Percentiles rank a stretch among this genome's conserved stretches.
phyloP scores from a whole-genome alignment of 2,888 invertebrate genomes.

The Epinotia brunnichana region DNA sequence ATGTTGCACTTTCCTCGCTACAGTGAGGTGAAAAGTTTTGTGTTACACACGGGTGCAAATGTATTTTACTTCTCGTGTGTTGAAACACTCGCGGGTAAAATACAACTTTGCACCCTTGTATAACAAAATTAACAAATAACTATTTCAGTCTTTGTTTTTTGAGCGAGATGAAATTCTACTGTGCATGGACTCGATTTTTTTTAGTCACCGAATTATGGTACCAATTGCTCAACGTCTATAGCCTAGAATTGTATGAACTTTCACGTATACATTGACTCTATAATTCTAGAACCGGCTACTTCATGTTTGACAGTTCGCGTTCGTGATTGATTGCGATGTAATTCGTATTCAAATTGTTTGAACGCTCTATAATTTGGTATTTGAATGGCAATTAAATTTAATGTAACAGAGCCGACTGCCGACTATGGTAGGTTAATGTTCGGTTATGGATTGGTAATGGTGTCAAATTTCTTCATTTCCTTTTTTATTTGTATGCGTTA shows the following conservation, averaged over 20 bases:
- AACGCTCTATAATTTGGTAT: not conserved
- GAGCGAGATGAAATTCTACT: too few species aligned
- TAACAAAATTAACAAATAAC: too few species aligned
- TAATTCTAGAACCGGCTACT: not conserved
- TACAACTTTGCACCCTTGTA: too few species aligned
- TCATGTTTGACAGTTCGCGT: conserved; percentile 15
- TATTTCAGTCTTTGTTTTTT: too few species aligned
- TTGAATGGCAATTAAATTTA: conserved; percentile 23
- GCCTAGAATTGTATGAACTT: not conserved
- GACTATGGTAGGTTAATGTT: conserved; percentile 25
- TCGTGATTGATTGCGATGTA: conserved; percentile 34
- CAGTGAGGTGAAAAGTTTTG: too few species aligned
- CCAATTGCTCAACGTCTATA: not conserved
- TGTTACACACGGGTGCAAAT: too few species aligned
- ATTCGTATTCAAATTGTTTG: conserved; percentile 27
- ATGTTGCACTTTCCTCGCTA: too few species aligned
- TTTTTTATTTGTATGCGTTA: too few species aligned
- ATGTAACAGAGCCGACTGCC: conserved; percentile 16
- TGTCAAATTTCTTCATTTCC: conserved; percentile 23
- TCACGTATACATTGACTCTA: not conserved
- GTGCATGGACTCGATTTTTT: too few species aligned
- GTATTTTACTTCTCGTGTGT: too few species aligned
- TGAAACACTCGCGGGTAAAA: too few species aligned
- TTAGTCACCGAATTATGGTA: too few species aligned
- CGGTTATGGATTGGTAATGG: conserved; percentile 19